Base-by-base conservation (phyloP, 1,140 invertebrate species). In the Carposina sasakii region DNA sequence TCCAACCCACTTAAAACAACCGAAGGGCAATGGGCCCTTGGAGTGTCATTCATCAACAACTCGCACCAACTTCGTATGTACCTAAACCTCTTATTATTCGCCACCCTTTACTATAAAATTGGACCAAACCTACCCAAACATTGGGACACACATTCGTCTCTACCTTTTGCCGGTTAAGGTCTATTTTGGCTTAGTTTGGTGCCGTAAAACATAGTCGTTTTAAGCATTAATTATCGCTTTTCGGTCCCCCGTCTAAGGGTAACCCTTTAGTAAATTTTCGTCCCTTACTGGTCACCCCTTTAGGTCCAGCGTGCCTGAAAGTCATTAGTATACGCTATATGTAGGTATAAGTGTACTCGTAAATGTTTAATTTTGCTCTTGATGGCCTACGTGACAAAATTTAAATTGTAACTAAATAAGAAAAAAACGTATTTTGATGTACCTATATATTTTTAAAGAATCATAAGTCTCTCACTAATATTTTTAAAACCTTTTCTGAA, bases 21-120 rank as follows among this genome's bases (percentile, higher is more conserved):
- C 76, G 76, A 83, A 83, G 79, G 79, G 79, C 77, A 79, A 83
- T 83, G 77, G 79, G 71, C 63, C 79, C 79, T 62, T 62, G 22
- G 81, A 84, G 81, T 84, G 81, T 84, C 81, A 81, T 84, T 81
- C 81, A 84, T 84, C 81, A 84, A 79, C 68, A 71, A 77, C 71
- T 81, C 65, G 65, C 64, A 65, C 76, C 54, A 81, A 81, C 76
- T 83, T 81, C 75, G 65, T 71, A 79, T 79, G 72, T 77, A 81
- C 75, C 68, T 67, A 71, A 74, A 73, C 68, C 77, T 76, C 75
- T 81, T 83, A 83, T 81, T 81, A 79, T 81, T 79, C 76, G 69
- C 79, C 71, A 74, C 75, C 74, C 76, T 57, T 64, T 63, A 81
- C 76, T 76, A 78, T 83, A 78, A 83, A 83, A 81, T 77, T 77